Evolutionary conservation across 2,113 vertebrate species (phyloP).

Genomic region (Otis tarda): DNA sequence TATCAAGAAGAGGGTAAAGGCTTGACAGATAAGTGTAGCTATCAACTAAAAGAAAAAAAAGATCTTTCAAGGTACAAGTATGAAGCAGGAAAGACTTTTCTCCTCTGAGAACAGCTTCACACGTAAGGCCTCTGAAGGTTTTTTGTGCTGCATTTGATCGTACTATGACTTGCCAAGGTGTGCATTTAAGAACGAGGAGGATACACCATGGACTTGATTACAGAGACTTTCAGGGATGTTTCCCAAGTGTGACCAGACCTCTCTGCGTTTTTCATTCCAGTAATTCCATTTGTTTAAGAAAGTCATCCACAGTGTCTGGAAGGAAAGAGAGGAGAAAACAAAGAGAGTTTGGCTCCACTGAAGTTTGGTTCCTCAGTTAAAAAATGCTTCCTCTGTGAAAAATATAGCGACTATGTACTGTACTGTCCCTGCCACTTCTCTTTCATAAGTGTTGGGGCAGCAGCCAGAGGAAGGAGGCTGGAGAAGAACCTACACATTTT

Average conservation of each 20-base stretch:
- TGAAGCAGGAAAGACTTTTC: neutral
- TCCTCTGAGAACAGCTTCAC: too few species aligned
- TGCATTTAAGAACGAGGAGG: neutral
- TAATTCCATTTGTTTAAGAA: neutral
- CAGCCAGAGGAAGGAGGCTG: neutral
- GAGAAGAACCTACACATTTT: neutral
- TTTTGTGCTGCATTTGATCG: neutral
- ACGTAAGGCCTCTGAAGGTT: neutral
- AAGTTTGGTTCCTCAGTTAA: neutral
- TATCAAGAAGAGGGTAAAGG: neutral
- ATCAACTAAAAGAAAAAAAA: neutral
- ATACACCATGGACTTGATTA: neutral
- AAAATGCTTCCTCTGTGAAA: neutral
- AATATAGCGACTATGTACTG: neutral
- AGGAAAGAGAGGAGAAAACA: neutral
- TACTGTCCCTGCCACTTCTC: neutral
- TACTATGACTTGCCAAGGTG: neutral
- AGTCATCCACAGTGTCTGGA: neutral
- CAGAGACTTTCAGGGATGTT: neutral
- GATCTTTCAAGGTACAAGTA: accelerated
- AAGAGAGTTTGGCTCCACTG: neutral
- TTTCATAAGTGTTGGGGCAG: neutral
- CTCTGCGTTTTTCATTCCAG: neutral
- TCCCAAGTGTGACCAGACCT: neutral
- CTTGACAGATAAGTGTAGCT: neutral